These are phyloP conservation scores for Xenus cinereus DNA, from an alignment of 2,113 vertebrate genomes.

Conservation along the genomic window DNA sequence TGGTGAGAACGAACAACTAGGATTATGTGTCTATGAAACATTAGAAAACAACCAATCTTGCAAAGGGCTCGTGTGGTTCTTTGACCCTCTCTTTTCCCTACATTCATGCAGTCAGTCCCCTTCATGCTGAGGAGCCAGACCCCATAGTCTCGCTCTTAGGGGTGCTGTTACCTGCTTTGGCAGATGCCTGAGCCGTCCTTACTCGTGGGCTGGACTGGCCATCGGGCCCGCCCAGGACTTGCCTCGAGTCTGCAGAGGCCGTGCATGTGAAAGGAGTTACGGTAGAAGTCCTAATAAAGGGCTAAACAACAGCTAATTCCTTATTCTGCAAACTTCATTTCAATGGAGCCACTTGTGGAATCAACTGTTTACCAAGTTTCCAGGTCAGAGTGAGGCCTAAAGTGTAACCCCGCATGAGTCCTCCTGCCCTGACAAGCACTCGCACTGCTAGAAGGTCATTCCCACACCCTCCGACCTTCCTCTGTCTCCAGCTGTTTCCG, in stretches of 20 bases:
- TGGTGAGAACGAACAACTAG: background rate
- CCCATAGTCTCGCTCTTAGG: background rate
- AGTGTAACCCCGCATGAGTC: rapidly evolving
- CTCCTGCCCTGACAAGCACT: background rate
- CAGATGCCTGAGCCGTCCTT: background rate
- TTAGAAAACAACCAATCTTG: background rate
- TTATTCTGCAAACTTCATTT: too few species aligned
- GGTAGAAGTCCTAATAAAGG: background rate
- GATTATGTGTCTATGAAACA: background rate
- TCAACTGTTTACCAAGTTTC: background rate
- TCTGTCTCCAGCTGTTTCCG: background rate
- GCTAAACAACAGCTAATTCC: rapidly evolving
- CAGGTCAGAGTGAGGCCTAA: background rate
- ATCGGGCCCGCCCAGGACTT: too few species aligned
- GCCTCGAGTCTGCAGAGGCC: background rate
- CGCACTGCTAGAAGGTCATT: background rate
- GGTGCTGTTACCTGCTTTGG: background rate
- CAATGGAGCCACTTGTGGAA: background rate
- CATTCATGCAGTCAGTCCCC: background rate
- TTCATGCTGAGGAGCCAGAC: background rate
- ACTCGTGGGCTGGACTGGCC: background rate
- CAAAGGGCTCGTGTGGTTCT: background rate
- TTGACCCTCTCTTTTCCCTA: background rate
- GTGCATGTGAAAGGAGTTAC: background rate
- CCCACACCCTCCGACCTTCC: background rate